These are phyloP conservation scores for Rafetus swinhoei DNA, from an alignment of 2,113 vertebrate species.

Conservation along the genomic window DNA sequence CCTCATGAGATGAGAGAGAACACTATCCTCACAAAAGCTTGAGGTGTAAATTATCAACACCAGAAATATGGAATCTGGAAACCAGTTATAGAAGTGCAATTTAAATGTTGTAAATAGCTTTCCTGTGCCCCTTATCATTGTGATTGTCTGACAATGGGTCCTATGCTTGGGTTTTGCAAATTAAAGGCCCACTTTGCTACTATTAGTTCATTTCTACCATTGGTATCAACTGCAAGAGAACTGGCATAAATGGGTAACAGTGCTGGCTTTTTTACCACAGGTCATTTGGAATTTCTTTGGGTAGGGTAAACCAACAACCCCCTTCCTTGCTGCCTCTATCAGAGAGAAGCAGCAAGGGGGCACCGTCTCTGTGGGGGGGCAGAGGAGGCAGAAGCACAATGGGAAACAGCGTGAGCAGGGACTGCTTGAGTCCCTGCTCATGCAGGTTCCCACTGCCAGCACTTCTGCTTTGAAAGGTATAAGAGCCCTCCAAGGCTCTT, in stretches of 20 bases:
- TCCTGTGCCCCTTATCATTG: neutral
- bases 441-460: no score
- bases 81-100: neutral
- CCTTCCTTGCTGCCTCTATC: no score
- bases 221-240: neutral
- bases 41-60: neutral
- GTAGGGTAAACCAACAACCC: neutral
- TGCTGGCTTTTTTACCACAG: neutral
- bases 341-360: no score
- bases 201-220: neutral
- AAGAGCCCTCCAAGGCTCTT: no score
- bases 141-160: neutral
- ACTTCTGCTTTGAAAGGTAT: no score
- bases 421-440: no score
- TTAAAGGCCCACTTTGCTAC: neutral
- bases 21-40: neutral
- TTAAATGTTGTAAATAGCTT: neutral
- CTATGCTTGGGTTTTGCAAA: neutral
- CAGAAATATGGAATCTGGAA: neutral
- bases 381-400: no score
- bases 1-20: neutral
- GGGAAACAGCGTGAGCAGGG: no score
- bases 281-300: neutral
- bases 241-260: neutral
- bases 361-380: no score